phyloP scores from a whole-genome alignment of 2,113 vertebrate genomes.

The Callipepla squamata region DNA sequence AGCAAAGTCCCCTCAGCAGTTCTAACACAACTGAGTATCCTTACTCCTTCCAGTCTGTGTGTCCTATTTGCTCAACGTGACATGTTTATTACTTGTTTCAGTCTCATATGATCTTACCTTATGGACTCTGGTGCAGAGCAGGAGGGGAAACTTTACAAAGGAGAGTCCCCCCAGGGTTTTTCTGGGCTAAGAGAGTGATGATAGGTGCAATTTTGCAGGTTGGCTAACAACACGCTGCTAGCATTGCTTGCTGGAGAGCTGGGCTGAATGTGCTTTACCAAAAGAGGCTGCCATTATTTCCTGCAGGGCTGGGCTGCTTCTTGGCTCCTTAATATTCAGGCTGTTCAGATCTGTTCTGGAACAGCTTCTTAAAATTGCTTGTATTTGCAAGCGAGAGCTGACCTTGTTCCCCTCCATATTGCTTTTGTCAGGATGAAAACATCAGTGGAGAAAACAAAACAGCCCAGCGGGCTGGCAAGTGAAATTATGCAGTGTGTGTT shows the following conservation, averaged over 20 bases:
- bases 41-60: not conserved
- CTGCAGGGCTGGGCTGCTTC: not conserved
- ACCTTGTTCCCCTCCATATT: not conserved
- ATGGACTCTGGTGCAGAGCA: not conserved
- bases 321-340: not conserved
- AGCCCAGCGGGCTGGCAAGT: not conserved
- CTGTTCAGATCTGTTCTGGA: not conserved
- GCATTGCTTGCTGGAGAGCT: not conserved
- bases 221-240: not conserved
- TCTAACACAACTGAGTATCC: not conserved
- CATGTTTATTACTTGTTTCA: constrained; percentile 44
- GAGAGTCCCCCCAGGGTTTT: constrained; percentile 1
- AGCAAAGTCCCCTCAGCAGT: constrained; percentile 8
- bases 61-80: constrained; percentile 26
- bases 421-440: not conserved
- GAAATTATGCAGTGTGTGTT: fast-evolving
- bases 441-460: not conserved
- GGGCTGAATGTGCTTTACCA: not conserved
- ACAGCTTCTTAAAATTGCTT: not conserved
- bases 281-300: not conserved
- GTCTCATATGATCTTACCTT: constrained; percentile 40
- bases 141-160: constrained; percentile 19
- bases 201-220: not conserved
- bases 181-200: not conserved
- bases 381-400: not conserved